Evolutionary conservation across 2,888 invertebrate genomes (phyloP).

Genomic region (Busseola fusca): DNA sequence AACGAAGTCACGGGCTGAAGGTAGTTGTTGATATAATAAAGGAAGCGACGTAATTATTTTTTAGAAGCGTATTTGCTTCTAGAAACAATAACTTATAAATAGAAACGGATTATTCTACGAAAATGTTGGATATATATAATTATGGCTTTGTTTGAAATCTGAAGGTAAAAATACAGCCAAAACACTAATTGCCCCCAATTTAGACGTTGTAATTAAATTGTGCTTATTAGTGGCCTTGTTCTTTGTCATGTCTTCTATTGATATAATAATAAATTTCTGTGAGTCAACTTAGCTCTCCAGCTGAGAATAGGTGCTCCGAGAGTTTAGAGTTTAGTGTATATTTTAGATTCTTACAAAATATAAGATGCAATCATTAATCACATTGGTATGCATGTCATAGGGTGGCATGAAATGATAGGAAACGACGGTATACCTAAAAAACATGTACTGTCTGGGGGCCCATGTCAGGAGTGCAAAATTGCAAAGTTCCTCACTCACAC

Average conservation of each 20-base stretch:
- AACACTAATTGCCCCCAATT: slow-evolving; percentile 1
- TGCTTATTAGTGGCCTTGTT: slow-evolving; percentile 11
- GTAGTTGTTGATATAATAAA: not conserved
- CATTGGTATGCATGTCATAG: not conserved
- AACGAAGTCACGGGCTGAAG: not conserved
- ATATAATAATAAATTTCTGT: not conserved
- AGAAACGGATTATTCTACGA: not conserved
- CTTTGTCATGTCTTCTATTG: slow-evolving; percentile 13
- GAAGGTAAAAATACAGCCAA: not conserved
- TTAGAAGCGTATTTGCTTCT: not conserved
- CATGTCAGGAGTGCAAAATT: too few species aligned
- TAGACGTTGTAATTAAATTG: slow-evolving; percentile 21
- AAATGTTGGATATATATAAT: slow-evolving; percentile 1
- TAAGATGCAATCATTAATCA: not conserved
- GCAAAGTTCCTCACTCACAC: not conserved
- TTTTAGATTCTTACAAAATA: not conserved
- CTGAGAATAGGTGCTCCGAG: not conserved
- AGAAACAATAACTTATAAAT: not conserved
- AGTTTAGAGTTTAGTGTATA: not conserved
- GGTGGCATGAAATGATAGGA: not conserved
- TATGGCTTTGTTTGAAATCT: not conserved
- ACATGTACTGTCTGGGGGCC: too few species aligned
- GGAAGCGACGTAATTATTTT: not conserved
- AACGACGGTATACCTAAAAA: not conserved
- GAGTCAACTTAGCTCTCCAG: not conserved